A percentile compares a stretch with the other conserved stretches of the same genome.
Evolutionary conservation across 2,888 invertebrate species (phyloP).

Genomic region (Chrysotoxum bicinctum): DNA sequence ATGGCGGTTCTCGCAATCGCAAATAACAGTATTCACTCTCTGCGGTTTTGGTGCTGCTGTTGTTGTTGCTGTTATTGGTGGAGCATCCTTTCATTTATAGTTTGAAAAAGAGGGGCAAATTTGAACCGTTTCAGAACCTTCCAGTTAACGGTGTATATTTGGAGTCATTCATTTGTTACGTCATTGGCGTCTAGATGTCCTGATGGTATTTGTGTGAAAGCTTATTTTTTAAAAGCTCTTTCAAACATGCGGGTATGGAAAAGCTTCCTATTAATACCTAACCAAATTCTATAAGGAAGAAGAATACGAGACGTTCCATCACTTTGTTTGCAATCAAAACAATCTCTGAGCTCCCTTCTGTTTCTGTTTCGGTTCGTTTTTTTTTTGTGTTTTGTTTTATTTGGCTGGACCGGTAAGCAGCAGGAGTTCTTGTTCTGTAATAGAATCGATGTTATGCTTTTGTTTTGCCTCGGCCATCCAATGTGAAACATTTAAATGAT

Average conservation of each 20-base stretch:
- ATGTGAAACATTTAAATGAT: neutral
- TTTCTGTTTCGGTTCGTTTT: constrained; percentile 6
- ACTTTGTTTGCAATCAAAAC: neutral
- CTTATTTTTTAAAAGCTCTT: constrained; percentile 16
- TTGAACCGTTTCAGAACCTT: constrained; percentile 68
- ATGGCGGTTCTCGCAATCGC: constrained; percentile 46
- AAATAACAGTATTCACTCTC: constrained; percentile 40
- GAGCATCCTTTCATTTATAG: neutral
- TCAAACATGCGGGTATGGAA: neutral
- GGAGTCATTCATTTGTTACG: constrained; percentile 52
- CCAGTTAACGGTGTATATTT: constrained; percentile 42
- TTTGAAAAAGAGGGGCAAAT: constrained; percentile 30
- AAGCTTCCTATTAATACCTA: constrained; percentile 18
- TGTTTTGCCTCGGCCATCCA: neutral
- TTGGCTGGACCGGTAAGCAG: neutral
- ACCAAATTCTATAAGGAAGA: neutral
- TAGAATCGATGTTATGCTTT: constrained; percentile 22
- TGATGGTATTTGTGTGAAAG: constrained; percentile 19
- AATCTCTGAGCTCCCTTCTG: constrained; percentile 42
- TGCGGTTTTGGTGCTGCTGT: neutral
- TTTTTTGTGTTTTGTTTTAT: neutral
- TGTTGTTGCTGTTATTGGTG: neutral
- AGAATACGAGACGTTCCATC: constrained; percentile 16
- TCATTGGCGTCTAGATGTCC: constrained; percentile 69
- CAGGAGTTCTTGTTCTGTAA: constrained; percentile 27